Percentiles rank a stretch among this genome's conserved stretches.
phyloP scores from a whole-genome alignment of 2,888 invertebrate genomes.

The Drosophila glabriapex region DNA sequence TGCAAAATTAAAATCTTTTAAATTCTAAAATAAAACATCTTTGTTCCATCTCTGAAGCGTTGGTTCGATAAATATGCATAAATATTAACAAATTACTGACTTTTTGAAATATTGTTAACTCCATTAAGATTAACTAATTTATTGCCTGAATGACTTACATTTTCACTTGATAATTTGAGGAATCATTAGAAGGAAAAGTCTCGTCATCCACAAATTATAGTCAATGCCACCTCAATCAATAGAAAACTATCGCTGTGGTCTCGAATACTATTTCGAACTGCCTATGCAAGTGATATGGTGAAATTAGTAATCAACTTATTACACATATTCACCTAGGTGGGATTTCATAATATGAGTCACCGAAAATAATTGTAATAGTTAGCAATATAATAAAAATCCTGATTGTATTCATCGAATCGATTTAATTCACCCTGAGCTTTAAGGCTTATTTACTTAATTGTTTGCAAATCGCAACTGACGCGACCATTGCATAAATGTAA shows the following conservation, averaged over 20 bases:
- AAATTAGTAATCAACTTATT: background rate
- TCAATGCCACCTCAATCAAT: background rate
- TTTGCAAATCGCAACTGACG: background rate
- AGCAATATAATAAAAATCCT: background rate
- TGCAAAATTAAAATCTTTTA: no score
- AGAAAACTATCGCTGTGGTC: background rate
- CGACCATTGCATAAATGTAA: constrained; percentile 9
- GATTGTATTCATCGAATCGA: background rate
- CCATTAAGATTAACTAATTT: background rate
- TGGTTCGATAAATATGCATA: background rate
- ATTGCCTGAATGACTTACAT: background rate
- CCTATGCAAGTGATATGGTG: background rate
- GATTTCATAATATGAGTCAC: background rate
- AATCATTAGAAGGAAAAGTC: background rate
- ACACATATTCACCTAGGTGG: no score
- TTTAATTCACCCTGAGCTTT: background rate
- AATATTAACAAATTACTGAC: background rate
- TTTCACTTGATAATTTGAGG: background rate
- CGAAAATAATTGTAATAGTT: background rate
- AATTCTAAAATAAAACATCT: no score
- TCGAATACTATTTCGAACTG: background rate
- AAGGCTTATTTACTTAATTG: constrained; percentile 11
- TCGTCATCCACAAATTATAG: background rate
- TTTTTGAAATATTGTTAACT: background rate
- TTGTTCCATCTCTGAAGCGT: no score